A percentile compares a stretch with the other conserved stretches of the same genome.
phyloP scores from a whole-genome alignment of 2,888 invertebrate genomes.

The Euplagia quadripunctaria region DNA sequence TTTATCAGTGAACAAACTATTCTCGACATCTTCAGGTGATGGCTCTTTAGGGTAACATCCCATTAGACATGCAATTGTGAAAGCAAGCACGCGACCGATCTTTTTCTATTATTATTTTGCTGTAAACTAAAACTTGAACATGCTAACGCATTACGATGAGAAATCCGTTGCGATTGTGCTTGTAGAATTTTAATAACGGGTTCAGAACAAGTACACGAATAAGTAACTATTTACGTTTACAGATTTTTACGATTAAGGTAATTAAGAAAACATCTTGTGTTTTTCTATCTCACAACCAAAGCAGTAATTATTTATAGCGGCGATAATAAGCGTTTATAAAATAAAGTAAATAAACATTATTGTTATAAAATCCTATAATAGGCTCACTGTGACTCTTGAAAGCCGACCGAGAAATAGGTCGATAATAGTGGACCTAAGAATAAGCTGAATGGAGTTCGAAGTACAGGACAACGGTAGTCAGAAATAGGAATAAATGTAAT shows the following conservation, averaged over 20 bases:
- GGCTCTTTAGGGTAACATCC: constrained; percentile 43
- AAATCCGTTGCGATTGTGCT: constrained; percentile 32
- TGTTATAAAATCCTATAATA: not conserved
- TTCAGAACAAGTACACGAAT: constrained; percentile 25
- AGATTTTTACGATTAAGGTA: not conserved
- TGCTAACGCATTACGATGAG: constrained; percentile 53
- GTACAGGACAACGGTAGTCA: no score
- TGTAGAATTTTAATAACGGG: constrained; percentile 48
- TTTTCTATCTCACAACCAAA: no score
- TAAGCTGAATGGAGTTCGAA: not conserved
- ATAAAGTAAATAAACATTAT: no score
- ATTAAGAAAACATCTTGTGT: not conserved
- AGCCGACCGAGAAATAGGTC: not conserved
- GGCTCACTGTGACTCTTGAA: not conserved
- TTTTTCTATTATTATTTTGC: constrained; percentile 62
- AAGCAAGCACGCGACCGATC: constrained; percentile 65
- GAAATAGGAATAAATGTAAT: not conserved
- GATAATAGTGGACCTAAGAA: not conserved
- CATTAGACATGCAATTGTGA: constrained; percentile 61
- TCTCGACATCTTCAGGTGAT: constrained; percentile 1
- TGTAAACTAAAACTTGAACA: constrained; percentile 60
- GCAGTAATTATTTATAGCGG: no score
- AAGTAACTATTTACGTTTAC: not conserved
- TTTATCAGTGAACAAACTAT: not conserved
- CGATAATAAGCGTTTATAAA: not conserved